phyloP scores from a whole-genome alignment of 1,140 invertebrate species.

The Sipha flava region DNA sequence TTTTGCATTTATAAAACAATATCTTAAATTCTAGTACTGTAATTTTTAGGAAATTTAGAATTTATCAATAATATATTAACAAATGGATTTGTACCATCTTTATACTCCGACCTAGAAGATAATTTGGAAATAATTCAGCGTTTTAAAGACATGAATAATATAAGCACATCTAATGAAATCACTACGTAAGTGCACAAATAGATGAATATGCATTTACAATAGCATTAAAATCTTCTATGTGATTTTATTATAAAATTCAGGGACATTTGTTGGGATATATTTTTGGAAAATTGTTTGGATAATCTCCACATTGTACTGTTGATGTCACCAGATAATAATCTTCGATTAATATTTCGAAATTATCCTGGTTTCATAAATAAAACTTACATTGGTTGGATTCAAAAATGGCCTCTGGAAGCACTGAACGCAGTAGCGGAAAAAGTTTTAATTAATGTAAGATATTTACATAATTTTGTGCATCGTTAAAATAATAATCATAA shows the following conservation, averaged over 20 bases:
- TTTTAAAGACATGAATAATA: neutral
- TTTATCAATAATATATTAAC: neutral
- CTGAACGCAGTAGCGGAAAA: slow-evolving; percentile 68
- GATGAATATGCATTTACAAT: no score
- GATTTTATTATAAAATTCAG: slow-evolving; percentile 42
- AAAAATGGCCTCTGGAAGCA: slow-evolving; percentile 84
- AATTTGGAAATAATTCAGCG: neutral
- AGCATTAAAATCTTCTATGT: neutral
- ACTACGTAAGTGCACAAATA: neutral
- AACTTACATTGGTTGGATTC: slow-evolving; percentile 88
- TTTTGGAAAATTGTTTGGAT: slow-evolving; percentile 61
- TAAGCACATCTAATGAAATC: neutral
- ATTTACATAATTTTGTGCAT: neutral
- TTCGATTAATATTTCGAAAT: slow-evolving; percentile 71
- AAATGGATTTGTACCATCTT: neutral
- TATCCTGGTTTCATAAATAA: slow-evolving; percentile 88
- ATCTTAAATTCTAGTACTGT: no score
- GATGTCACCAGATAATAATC: slow-evolving; percentile 71
- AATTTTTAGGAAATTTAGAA: neutral
- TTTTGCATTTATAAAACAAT: no score
- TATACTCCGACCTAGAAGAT: neutral
- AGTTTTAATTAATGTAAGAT: slow-evolving; percentile 3
- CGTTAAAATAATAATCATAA: no score
- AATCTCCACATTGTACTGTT: slow-evolving; percentile 83
- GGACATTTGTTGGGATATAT: slow-evolving; percentile 73